phyloP scores from a whole-genome alignment of 2,113 vertebrate genomes.

The Rhabdomys dilectus region DNA sequence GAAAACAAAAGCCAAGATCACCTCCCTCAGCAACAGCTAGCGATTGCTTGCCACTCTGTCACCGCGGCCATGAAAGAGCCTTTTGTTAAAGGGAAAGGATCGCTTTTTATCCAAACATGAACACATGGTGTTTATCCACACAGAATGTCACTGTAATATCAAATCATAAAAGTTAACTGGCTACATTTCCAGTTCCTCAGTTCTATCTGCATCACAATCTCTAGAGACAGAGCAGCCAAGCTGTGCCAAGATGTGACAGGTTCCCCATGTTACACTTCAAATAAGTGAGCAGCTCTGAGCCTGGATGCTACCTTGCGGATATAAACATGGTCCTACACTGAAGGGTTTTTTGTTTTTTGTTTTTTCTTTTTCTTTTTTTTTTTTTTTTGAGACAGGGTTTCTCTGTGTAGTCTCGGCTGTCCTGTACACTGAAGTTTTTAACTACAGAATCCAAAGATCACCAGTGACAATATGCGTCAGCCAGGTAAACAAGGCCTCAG shows the following conservation, averaged over 20 bases:
- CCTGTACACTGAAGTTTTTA: conserved; percentile 9
- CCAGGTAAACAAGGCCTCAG: conserved; percentile 8
- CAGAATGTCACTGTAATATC: neutral
- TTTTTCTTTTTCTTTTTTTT: no score
- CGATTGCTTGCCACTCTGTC: neutral
- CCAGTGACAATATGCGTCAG: neutral
- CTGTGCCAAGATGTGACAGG: neutral
- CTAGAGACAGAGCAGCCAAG: neutral
- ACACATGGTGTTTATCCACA: conserved; percentile 18
- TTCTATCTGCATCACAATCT: neutral
- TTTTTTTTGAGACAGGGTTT: no score
- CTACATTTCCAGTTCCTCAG: neutral
- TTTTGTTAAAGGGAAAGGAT: conserved; percentile 37
- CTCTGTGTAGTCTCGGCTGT: no score
- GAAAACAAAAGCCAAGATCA: conserved; percentile 34
- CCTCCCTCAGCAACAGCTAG: neutral
- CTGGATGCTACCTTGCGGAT: neutral
- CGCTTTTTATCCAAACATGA: neutral
- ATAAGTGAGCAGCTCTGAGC: conserved; percentile 14
- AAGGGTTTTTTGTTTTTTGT: no score
- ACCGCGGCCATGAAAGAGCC: neutral
- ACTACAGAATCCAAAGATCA: conserved; percentile 37
- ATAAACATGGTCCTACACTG: neutral
- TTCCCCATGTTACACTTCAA: neutral
- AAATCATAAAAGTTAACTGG: conserved; percentile 44